Conservation (phyloP, 2,113 vertebrate genomes). For the Ceyx margarethae region DNA sequence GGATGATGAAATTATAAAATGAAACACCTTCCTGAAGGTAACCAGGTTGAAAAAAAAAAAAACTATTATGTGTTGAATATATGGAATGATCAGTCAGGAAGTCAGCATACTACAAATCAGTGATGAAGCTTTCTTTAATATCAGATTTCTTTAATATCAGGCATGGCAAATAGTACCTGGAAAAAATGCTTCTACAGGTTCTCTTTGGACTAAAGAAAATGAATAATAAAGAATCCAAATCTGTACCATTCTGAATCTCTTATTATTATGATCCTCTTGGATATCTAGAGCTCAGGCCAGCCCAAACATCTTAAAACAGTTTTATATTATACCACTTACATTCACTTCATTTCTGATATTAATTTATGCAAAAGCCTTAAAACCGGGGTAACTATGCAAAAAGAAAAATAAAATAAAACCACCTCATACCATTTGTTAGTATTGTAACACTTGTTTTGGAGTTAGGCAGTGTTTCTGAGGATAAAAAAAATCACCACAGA, state of each 20-base stretch:
- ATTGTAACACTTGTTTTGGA: neutral
- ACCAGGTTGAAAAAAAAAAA: neutral
- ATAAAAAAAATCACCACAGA: neutral
- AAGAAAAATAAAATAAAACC: neutral
- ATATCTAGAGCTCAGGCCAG: neutral
- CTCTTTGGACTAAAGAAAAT: neutral
- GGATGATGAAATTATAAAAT: neutral
- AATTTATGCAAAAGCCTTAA: slow-evolving; percentile 20
- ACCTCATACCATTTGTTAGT: neutral
- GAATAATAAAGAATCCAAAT: neutral
- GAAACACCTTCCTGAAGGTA: neutral
- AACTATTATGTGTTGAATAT: neutral
- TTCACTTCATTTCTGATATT: neutral
- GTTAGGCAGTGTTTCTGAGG: neutral
- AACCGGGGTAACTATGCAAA: neutral
- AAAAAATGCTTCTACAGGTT: neutral
- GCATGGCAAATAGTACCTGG: neutral
- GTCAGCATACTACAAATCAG: neutral
- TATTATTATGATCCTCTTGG: neutral
- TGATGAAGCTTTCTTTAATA: neutral
- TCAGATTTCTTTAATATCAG: neutral
- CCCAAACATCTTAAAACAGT: neutral
- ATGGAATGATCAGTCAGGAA: neutral
- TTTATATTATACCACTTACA: neutral
- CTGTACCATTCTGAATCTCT: neutral